Evolutionary conservation across 2,113 vertebrate species (phyloP), one percentile per base, ranked within the genome.

Genomic region (Nymphicus hollandicus): DNA sequence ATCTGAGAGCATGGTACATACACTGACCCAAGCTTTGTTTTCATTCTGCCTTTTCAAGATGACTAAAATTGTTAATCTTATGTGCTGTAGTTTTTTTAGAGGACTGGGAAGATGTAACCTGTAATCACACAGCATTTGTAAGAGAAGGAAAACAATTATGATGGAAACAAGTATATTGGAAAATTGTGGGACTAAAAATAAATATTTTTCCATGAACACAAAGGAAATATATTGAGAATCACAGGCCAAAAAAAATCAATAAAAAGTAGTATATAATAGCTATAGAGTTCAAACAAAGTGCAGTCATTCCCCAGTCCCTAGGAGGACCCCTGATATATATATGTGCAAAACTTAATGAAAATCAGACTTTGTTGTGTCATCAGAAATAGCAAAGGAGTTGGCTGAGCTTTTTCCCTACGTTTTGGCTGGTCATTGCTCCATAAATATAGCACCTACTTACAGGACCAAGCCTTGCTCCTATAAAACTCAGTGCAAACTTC

Each of bases 211-310:
- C 91, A 94, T 89, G 92, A 89, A 86, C 93, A 96, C 93, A 97
- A 89, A 92, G 90, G 93, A 95, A 94, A 82, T 81, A 72, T 85
- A 95, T 89, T 93, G 93, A 95, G 91, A 95, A 95, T 93, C 88
- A 94, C 93, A 96, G 47, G 88, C 63, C 52, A 27, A 29, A 68
- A 83, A 89, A 96, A 96, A 97, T 96, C 95, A 97, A 96, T 96
- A 96, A 96, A 97, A 96, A 94, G 61, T 92, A 72, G 92, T 96
- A 96, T 96, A 91, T 95, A 97, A 96, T 93, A 94, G 93, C 93
- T 65, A 81, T 86, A 94, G 95, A 94, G 96, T 96, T 96, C 96
- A 97, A 94, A 95, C 86, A 90, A 96, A 96, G 95, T 97, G 96
- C 96, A 97, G 84, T 95, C 88, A 82, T 93, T 96, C 93, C 91